Percentiles rank a stretch among this genome's conserved stretches.
phyloP scores from a whole-genome alignment of 2,113 vertebrate genomes.

The Calyptommatus sinebrachiatus region DNA sequence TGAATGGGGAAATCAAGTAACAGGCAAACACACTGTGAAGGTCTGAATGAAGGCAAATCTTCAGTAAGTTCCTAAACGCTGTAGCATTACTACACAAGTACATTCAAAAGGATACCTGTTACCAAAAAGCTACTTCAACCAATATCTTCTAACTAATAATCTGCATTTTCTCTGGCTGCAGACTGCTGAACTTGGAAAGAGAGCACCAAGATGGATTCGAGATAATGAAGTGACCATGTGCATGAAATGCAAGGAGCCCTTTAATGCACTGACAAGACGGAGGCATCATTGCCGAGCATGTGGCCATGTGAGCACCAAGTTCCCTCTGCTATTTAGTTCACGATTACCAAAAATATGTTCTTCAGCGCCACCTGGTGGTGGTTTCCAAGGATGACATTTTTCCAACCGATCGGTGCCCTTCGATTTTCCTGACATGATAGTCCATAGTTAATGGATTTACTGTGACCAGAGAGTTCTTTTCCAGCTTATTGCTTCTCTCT shows the following conservation, averaged over 20 bases:
- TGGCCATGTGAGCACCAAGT: slow-evolving; percentile 80
- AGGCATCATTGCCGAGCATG: slow-evolving; percentile 95
- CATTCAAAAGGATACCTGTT: no score
- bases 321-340: not conserved
- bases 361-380: slow-evolving; percentile 4
- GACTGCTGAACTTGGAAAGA: slow-evolving; percentile 91
- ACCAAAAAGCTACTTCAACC: no score
- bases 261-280: slow-evolving; percentile 90
- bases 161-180: slow-evolving; percentile 47
- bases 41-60: no score
- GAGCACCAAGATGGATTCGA: slow-evolving; percentile 93
- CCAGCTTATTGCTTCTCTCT: no score
- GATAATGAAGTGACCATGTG: slow-evolving; percentile 99
- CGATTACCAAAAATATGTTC: not conserved
- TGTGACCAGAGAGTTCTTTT: no score
- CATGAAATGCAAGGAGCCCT: slow-evolving; percentile 93
- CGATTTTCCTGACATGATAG: no score
- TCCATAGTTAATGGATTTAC: no score
- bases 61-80: no score
- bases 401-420: not conserved
- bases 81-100: no score
- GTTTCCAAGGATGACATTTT: not conserved
- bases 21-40: no score
- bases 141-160: slow-evolving; percentile 33
- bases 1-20: no score